Percentiles rank a stretch among this genome's conserved stretches.
These are phyloP conservation scores for Choristoneura fumiferana DNA, from an alignment of 1,140 invertebrate species.

Conservation along the genomic window DNA sequence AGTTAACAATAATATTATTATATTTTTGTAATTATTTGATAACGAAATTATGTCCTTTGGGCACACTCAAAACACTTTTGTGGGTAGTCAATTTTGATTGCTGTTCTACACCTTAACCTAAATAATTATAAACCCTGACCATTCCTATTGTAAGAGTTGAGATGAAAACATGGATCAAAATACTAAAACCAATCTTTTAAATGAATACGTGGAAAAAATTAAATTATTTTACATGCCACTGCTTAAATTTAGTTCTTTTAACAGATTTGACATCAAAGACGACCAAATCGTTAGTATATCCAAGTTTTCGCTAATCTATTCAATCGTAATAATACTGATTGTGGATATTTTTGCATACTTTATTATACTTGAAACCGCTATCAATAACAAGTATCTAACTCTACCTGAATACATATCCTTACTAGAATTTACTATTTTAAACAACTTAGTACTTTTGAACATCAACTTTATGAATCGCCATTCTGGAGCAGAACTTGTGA, in stretches of 20 bases:
- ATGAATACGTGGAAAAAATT: conserved; percentile 36
- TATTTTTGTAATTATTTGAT: no score
- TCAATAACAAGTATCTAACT: conserved; percentile 24
- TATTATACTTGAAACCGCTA: not conserved
- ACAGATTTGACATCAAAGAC: conserved; percentile 38
- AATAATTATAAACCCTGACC: no score
- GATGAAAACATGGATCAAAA: conserved; percentile 22
- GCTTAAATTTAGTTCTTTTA: conserved; percentile 35
- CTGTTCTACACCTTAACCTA: no score
- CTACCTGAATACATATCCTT: conserved; percentile 29
- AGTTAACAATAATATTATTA: no score
- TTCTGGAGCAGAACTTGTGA: conserved; percentile 29
- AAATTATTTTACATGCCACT: conserved; percentile 24
- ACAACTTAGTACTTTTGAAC: conserved; percentile 30
- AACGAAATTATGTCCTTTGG: no score
- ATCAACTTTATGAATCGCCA: conserved; percentile 34
- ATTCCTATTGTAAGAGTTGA: no score
- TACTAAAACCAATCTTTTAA: conserved; percentile 24
- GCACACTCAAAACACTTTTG: no score
- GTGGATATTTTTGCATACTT: not conserved
- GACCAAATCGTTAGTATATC: conserved; percentile 24
- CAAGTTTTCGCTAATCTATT: not conserved
- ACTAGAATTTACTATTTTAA: conserved; percentile 21
- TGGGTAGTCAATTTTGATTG: no score
- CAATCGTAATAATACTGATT: not conserved